Base-by-base conservation (phyloP, 2,797 vertebrate species). In the Amazona finschi region DNA sequence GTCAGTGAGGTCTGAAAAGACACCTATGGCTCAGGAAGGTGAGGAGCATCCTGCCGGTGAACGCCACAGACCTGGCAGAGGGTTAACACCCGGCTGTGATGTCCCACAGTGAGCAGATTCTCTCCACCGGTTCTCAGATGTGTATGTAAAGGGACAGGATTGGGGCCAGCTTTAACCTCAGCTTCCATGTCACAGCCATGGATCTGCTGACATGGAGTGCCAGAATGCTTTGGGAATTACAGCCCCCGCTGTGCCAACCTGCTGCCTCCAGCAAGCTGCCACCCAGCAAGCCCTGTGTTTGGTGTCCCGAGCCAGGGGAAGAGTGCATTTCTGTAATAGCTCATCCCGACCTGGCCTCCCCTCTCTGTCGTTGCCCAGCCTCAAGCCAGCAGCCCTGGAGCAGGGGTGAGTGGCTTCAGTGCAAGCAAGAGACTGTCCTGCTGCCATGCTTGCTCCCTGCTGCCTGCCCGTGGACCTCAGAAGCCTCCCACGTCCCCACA, bases 341-440 rank as follows among this genome's bases (percentile, higher is more conserved):
- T 78, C 41, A 38, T 21, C 21, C 22, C 0, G 2, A 62, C 71
- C 39, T 76, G 66, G 28, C 43, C 84, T 83, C n/a, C 16, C 6
- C 74, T 95, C 61, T 38, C 89, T 92, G 78, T 78, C 50, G 25
- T 72, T 82, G 92, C 83, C 57, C 84, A 85, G 88, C 79, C 39
- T 78, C 44, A 49, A 62, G 69, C 70, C 74, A 71, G 84, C n/a
- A 71, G 22, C 52, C 19, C 38, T 20, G 38, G 55, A 62, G 31
- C 28, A 39, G 50, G 58, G 43, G 14, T 4, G 4, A 72, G 58
- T 24, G 69, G 57, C 64, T 79, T 25, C 0, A 1, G 47, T 16
- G 38, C 12, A 19, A 8, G 12, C 12, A 25, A 38, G 47, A 61
- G 22, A 53, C 46, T 64, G 55, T 33, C 43, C 25, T 3, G 13